Conservation (phyloP, 2,113 vertebrate species). For the Pipa parva region DNA sequence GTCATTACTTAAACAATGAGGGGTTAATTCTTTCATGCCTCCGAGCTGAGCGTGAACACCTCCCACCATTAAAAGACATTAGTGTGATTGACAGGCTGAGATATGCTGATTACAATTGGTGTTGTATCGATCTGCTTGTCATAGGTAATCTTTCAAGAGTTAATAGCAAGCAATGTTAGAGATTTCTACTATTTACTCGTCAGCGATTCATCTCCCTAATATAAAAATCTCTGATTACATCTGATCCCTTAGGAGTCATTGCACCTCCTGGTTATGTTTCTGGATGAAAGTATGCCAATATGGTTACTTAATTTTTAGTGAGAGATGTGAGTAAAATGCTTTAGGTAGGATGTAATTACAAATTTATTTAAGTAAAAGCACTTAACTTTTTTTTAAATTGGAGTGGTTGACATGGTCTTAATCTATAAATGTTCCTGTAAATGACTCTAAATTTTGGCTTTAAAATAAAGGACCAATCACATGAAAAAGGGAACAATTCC, state of each 20-base stretch:
- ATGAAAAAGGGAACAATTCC: no score
- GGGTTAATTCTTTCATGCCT: background rate
- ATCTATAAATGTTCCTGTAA: no score
- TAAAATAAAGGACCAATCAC: no score
- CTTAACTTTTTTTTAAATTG: no score
- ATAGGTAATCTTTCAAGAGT: conserved; percentile 83
- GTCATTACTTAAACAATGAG: background rate
- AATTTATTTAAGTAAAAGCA: background rate
- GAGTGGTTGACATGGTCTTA: no score
- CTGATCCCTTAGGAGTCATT: conserved; percentile 85
- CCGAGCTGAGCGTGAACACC: background rate
- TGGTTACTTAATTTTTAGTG: conserved; percentile 12
- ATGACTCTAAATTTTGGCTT: no score
- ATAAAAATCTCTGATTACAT: conserved; percentile 73
- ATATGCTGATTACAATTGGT: conserved; percentile 70
- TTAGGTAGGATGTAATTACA: background rate
- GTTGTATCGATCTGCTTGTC: conserved; percentile 65
- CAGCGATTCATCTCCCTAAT: conserved; percentile 30
- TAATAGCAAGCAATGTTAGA: conserved; percentile 93
- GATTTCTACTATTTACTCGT: conserved; percentile 67
- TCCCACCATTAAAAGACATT: conserved; percentile 47
- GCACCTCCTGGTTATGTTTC: background rate
- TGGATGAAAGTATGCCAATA: conserved; percentile 6
- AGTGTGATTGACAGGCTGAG: conserved; percentile 61
- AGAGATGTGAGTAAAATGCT: background rate